Percentiles rank a stretch among this genome's conserved stretches.
phyloP scores from a whole-genome alignment of 2,888 invertebrate genomes.

The Drosophila paranaensis region DNA sequence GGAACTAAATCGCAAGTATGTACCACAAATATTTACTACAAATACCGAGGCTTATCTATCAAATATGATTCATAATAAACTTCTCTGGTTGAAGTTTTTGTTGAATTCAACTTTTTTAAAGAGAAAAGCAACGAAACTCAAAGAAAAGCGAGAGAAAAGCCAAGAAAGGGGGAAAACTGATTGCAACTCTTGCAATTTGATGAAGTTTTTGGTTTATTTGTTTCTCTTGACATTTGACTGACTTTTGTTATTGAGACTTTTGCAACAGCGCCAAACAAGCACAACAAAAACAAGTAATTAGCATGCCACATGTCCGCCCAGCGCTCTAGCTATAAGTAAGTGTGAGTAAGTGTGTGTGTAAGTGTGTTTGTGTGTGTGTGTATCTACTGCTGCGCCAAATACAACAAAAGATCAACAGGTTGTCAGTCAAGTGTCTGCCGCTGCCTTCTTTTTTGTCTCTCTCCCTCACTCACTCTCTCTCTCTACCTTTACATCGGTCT shows the following conservation, averaged over 20 bases:
- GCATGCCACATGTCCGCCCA: conserved; percentile 54
- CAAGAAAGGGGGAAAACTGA: not conserved
- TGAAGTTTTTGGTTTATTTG: conserved; percentile 29
- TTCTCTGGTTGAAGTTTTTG: too few relatives aligned
- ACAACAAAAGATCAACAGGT: conserved; percentile 63
- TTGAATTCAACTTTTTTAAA: too few relatives aligned
- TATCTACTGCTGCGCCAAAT: conserved; percentile 39
- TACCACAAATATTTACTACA: not conserved
- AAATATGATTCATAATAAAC: not conserved
- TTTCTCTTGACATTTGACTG: conserved; percentile 50
- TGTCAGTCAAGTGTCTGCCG: conserved; percentile 57
- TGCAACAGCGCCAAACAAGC: conserved; percentile 33
- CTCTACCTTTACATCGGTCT: not conserved
- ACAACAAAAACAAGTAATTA: conserved; percentile 43
- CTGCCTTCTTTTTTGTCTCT: conserved; percentile 23
- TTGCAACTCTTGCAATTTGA: conserved; percentile 25
- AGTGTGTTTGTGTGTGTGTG: conserved; percentile 13
- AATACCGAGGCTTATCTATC: not conserved
- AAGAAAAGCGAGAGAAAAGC: not conserved
- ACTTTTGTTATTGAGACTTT: conserved; percentile 51
- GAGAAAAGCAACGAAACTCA: not conserved
- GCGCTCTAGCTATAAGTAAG: conserved; percentile 4
- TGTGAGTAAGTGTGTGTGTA: not conserved
- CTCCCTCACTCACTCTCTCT: not conserved
- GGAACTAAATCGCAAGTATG: conserved; percentile 21